Conservation (phyloP, 2,113 vertebrate genomes). For the Platysteira castanea region DNA sequence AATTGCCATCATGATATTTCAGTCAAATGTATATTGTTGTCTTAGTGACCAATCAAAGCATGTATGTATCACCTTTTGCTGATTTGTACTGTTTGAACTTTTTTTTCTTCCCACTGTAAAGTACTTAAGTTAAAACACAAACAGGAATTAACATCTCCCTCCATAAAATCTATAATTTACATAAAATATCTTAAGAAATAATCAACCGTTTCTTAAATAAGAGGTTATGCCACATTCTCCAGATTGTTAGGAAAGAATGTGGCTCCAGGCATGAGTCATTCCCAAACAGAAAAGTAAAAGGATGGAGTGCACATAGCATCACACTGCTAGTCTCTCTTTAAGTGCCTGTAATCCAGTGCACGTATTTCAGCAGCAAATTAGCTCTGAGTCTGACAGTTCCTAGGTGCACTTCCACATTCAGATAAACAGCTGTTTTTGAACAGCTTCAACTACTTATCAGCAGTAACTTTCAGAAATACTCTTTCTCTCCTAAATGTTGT, state of each 20-base stretch:
- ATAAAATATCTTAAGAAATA: constrained; percentile 1
- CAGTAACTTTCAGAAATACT: not conserved
- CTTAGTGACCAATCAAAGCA: not conserved
- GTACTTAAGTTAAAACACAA: not conserved
- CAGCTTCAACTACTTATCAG: not conserved
- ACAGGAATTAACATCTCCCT: not conserved
- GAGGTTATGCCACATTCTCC: not conserved
- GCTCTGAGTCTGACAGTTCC: not conserved
- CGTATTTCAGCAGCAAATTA: not conserved
- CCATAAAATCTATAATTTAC: not conserved
- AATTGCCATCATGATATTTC: constrained; percentile 13
- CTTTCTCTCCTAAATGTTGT: not conserved
- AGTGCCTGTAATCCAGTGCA: not conserved
- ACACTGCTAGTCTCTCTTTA: not conserved
- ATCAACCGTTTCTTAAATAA: not conserved
- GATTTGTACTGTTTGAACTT: not conserved
- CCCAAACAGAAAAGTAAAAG: not conserved
- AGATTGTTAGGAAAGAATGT: not conserved
- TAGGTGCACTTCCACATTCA: not conserved
- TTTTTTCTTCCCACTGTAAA: not conserved
- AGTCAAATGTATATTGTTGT: not conserved
- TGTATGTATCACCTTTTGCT: not conserved
- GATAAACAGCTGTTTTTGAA: not conserved
- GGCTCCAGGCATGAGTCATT: not conserved
- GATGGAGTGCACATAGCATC: not conserved